These are phyloP conservation scores for Drosophila pandora DNA, from an alignment of 1,140 invertebrate genomes.

Conservation along the genomic window DNA sequence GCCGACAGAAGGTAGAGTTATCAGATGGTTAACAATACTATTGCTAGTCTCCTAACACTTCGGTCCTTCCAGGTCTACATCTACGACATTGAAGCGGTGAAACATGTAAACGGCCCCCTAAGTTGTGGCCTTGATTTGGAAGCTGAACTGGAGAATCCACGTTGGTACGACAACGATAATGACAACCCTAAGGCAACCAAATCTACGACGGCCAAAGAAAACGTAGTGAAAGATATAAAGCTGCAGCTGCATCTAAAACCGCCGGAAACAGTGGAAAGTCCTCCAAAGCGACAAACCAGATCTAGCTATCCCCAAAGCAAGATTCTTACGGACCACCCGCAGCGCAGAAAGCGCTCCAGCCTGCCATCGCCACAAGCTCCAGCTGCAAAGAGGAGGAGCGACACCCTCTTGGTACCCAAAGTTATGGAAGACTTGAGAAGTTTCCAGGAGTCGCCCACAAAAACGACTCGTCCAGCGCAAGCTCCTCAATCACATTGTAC, in stretches of 20 bases:
- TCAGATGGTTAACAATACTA: background rate
- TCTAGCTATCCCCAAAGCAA: constrained; percentile 17
- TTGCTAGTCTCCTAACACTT: background rate
- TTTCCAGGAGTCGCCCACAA: background rate
- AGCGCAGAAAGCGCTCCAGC: constrained; percentile 13
- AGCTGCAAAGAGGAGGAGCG: constrained; percentile 26
- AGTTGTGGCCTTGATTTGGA: constrained; percentile 53
- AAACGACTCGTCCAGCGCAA: background rate
- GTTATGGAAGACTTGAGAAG: constrained; percentile 37
- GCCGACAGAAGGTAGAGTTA: constrained; percentile 52
- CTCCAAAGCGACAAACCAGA: background rate
- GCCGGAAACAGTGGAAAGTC: background rate
- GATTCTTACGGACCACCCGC: constrained; percentile 47
- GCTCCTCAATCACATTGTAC: background rate
- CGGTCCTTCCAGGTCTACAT: constrained; percentile 40
- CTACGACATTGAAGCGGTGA: constrained; percentile 57
- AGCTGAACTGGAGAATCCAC: constrained; percentile 70
- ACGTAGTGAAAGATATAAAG: constrained; percentile 21
- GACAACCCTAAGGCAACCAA: constrained; percentile 5
- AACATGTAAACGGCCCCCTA: background rate
- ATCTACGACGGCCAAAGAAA: constrained; percentile 49
- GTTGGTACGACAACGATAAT: constrained; percentile 62
- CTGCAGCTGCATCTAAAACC: constrained; percentile 4
- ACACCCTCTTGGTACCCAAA: constrained; percentile 22
- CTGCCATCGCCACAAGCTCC: background rate